Percentiles rank a stretch among this genome's conserved stretches.
Evolutionary conservation across 2,888 invertebrate genomes (phyloP).

Genomic region (Leucozona laternaria): DNA sequence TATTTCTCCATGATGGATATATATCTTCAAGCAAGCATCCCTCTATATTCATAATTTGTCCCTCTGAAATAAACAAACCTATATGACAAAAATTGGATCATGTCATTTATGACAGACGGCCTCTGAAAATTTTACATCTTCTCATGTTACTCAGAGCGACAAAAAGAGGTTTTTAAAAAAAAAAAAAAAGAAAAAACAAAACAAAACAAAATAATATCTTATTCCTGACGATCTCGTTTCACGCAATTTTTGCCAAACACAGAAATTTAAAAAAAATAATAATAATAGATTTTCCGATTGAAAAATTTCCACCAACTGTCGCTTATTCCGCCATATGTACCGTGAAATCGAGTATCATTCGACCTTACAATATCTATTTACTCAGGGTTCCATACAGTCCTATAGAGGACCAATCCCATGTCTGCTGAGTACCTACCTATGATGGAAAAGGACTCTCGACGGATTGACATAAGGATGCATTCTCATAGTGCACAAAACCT

Average conservation of each 20-base stretch:
- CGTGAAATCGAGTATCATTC: slow-evolving; percentile 67
- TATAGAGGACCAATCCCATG: slow-evolving; percentile 45
- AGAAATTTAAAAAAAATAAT: slow-evolving; percentile 16
- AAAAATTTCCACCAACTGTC: slow-evolving; percentile 73
- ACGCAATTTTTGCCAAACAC: slow-evolving; percentile 68
- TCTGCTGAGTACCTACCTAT: background rate
- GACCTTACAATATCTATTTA: slow-evolving; percentile 60
- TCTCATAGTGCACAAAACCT: slow-evolving; percentile 66
- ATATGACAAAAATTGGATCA: slow-evolving; percentile 70
- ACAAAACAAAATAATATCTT: background rate
- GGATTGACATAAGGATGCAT: slow-evolving; percentile 65
- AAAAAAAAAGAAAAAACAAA: background rate
- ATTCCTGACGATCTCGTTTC: slow-evolving; percentile 44
- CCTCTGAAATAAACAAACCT: background rate
- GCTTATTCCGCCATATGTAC: slow-evolving; percentile 57
- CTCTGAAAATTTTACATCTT: slow-evolving; percentile 58
- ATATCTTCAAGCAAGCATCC: slow-evolving; percentile 11
- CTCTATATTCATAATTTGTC: background rate
- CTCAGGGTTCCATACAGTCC: slow-evolving; percentile 34
- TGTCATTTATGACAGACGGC: slow-evolving; percentile 70
- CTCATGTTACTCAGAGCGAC: slow-evolving; percentile 66
- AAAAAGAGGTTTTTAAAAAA: slow-evolving; percentile 31
- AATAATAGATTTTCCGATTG: slow-evolving; percentile 69
- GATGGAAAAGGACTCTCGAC: slow-evolving; percentile 25
- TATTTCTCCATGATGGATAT: background rate